Percentiles rank a stretch among this genome's conserved stretches.
These are phyloP conservation scores for Tautogolabrus adspersus DNA, from an alignment of 2,113 vertebrate genomes.

Conservation along the genomic window DNA sequence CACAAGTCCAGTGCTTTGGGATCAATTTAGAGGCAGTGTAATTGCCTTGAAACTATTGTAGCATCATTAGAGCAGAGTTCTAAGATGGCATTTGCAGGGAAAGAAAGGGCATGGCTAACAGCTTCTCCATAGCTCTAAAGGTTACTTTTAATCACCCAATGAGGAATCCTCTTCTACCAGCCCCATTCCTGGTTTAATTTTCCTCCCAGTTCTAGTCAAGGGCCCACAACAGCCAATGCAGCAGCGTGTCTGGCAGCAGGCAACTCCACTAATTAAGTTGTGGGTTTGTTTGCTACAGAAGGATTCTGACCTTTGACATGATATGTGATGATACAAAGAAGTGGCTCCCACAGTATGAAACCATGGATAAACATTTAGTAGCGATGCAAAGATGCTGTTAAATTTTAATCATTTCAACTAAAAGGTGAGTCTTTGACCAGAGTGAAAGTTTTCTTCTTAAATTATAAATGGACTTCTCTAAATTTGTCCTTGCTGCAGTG, in stretches of 20 bases:
- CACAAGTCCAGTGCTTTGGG: conserved; percentile 76
- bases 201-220: conserved; percentile 55
- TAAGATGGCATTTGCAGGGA: conserved; percentile 84
- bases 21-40: conserved; percentile 83
- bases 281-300: conserved; percentile 63
- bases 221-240: conserved; percentile 35
- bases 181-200: conserved; percentile 56
- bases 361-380: neutral
- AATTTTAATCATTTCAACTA: too few species aligned
- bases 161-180: conserved; percentile 72
- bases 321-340: conserved; percentile 48
- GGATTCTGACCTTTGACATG: conserved; percentile 65
- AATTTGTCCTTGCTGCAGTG: neutral
- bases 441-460: neutral
- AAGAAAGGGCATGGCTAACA: conserved; percentile 87
- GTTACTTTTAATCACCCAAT: conserved; percentile 88
- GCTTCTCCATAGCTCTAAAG: conserved; percentile 83
- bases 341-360: conserved; percentile 30
- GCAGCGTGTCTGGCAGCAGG: neutral
- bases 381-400: neutral
- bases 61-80: conserved; percentile 84
- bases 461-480: neutral
- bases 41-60: conserved; percentile 85
- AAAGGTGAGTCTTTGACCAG: neutral
- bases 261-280: conserved; percentile 71